Conservation (phyloP, 2,888 invertebrate species). For the Synanthedon vespiformis region DNA sequence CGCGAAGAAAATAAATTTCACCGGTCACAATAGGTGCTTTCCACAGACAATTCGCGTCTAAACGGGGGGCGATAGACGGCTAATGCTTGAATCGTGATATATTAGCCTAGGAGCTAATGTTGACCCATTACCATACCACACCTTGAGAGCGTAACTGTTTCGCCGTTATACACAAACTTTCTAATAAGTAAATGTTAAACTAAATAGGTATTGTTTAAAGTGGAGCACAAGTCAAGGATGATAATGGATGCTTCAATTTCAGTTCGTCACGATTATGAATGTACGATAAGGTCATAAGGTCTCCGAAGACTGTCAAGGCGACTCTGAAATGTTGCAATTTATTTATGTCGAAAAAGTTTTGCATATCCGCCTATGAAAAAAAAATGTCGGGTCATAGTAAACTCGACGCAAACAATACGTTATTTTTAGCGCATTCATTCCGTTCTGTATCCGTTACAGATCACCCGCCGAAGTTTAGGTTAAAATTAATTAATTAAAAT, state of each 20-base stretch:
- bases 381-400: constrained; percentile 8
- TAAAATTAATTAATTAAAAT: too few species aligned
- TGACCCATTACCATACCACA: constrained; percentile 37
- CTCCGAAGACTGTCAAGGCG: constrained; percentile 30
- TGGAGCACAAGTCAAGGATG: constrained; percentile 55
- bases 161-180: constrained; percentile 20
- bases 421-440: too few species aligned
- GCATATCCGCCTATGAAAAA: constrained; percentile 6
- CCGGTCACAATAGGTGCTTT: constrained; percentile 52
- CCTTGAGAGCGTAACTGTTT: constrained; percentile 12
- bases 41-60: constrained; percentile 45
- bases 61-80: constrained; percentile 46
- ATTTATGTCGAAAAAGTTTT: constrained; percentile 1
- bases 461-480: too few species aligned
- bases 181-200: constrained; percentile 33
- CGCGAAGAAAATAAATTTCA: constrained; percentile 50
- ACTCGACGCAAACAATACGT: constrained; percentile 5
- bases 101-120: constrained; percentile 42
- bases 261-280: constrained; percentile 56
- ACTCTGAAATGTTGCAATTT: constrained; percentile 3
- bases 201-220: constrained; percentile 40
- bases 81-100: constrained; percentile 54
- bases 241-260: constrained; percentile 42
- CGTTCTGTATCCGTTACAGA: too few species aligned
- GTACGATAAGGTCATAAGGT: constrained; percentile 31